Evolutionary conservation across 2,888 invertebrate genomes (phyloP).

Genomic region (Dryocosmus kuriphilus): DNA sequence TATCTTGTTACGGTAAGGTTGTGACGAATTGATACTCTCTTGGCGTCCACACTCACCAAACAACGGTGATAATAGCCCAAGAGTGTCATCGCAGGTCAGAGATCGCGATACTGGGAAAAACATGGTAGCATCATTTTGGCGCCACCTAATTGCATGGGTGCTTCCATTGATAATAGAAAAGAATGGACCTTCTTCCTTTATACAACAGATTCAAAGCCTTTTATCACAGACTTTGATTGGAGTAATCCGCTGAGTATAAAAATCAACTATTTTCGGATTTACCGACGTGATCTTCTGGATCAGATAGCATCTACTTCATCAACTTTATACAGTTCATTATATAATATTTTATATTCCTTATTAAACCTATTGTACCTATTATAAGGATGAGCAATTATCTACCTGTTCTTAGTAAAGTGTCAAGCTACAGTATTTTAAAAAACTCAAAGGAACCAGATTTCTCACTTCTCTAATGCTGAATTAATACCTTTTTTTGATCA

Average conservation of each 20-base stretch:
- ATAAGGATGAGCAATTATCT: background rate
- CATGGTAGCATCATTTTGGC: background rate
- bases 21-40: slow-evolving; percentile 67
- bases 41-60: background rate
- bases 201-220: background rate
- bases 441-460: background rate
- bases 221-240: background rate
- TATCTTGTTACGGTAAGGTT: slow-evolving; percentile 70
- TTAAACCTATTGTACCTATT: background rate
- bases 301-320: background rate
- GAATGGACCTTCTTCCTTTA: background rate
- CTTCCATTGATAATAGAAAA: background rate
- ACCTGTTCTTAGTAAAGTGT: no score
- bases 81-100: background rate
- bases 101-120: background rate
- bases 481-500: background rate
- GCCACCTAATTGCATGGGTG: slow-evolving; percentile 3
- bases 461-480: background rate
- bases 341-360: background rate
- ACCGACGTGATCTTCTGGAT: background rate
- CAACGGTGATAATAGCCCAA: background rate
- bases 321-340: background rate
- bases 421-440: background rate
- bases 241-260: background rate
- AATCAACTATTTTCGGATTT: background rate